Evolutionary conservation across 30 jellyfish, hydroid and myxozoan genomes (phyloP).

Genomic region (Cassiopea xamachana): DNA sequence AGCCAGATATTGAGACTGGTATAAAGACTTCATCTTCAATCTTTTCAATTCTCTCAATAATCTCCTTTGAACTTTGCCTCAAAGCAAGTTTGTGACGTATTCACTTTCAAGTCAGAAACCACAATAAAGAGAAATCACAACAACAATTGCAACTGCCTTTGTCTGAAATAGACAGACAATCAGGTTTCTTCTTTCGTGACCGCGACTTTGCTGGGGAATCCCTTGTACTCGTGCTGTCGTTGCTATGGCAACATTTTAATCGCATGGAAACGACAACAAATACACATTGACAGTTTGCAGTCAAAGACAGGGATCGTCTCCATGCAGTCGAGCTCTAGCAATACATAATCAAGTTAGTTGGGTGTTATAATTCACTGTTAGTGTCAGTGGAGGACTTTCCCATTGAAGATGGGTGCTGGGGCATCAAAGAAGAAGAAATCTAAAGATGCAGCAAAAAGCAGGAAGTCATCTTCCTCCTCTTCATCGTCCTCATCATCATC

Average conservation of each 20-base stretch:
- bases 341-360: background rate
- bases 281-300: background rate
- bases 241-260: background rate
- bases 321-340: background rate
- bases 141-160: too few relatives aligned
- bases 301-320: background rate
- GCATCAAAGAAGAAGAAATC: slow-evolving; percentile 36
- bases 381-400: background rate
- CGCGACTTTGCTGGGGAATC: background rate
- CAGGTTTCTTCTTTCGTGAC: too few relatives aligned
- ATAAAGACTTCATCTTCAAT: too few relatives aligned
- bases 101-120: too few relatives aligned
- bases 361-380: background rate
- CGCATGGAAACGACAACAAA: slow-evolving; percentile 22
- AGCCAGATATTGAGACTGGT: too few relatives aligned
- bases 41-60: too few relatives aligned
- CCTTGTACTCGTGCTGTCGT: background rate
- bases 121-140: too few relatives aligned
- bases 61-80: too few relatives aligned
- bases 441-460: background rate
- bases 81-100: too few relatives aligned
- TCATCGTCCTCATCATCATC: slow-evolving; percentile 45
- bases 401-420: slow-evolving; percentile 68
- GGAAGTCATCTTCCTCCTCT: slow-evolving; percentile 5
- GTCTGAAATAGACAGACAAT: too few relatives aligned